Base-by-base conservation (phyloP, 2,888 invertebrate species). In the Sphaerophoria taeniata region DNA sequence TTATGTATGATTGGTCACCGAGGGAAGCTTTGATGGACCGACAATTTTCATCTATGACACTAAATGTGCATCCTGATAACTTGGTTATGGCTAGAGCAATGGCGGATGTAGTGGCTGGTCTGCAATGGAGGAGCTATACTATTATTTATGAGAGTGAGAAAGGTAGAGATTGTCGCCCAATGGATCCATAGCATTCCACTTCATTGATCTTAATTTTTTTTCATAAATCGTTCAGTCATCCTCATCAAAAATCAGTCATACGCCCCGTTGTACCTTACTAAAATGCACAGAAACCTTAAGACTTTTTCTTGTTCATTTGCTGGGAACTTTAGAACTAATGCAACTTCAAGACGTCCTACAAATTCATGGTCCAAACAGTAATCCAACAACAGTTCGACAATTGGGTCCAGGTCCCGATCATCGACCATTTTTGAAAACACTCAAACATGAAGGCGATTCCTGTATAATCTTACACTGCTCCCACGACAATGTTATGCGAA, bases 81-180 rank as follows among this genome's bases (percentile, higher is more conserved):
- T 92, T 94, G 16, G 93, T 94, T 58, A 91, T 96, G 49, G 93
- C 95, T 5, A 91, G 94, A 90, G 96, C 96, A 14, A 95, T 95
- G 89, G 95, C 96, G 2, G 95, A 95, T 90, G 92, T 97, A 55
- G 94, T 97, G 4, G 94, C 94, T 87, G 94, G 94, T 84, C 95
- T 95, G 91, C 94, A 94, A 87, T 97, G 97, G 97, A 95, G 95
- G 88, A 94, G 94, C 87, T 97, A 96, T 89, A 96, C 96, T 2
- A 94, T 97, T 55, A 94, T 97, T 70, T 97, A 97, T 90, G 97
- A 98, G 92, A 95, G 95, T 89, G 95, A 96, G 89, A 96, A 95
- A 89, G 97, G 96, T 94, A 89, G n/a, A 79, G 24, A 24, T 2
- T 24, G 24, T 24, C 1, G 24, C 2, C 1, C 1, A 24, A 24